Evolutionary conservation across 2,113 vertebrate genomes (phyloP).

Genomic region (Bubo scandiacus): DNA sequence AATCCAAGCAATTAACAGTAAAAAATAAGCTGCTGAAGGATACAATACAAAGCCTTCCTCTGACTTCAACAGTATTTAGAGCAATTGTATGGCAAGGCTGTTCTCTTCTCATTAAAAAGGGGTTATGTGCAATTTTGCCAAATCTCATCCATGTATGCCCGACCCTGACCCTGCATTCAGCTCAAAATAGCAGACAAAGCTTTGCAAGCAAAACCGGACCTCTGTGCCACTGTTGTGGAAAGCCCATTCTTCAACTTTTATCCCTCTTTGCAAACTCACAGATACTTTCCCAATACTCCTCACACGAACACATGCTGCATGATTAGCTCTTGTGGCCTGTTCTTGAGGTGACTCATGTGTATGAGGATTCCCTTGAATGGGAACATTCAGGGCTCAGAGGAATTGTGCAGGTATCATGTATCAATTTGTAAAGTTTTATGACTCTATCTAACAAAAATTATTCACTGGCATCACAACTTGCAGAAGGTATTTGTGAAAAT

Average conservation of each 20-base stretch:
- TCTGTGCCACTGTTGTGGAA: neutral
- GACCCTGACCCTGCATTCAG: neutral
- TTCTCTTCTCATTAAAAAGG: neutral
- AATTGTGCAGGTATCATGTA: neutral
- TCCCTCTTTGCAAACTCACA: neutral
- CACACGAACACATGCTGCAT: neutral
- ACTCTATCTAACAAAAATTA: neutral
- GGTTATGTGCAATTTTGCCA: neutral
- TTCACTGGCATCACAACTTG: neutral
- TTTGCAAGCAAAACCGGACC: neutral
- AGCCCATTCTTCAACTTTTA: neutral
- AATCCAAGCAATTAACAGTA: conserved; percentile 26
- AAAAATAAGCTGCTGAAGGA: neutral
- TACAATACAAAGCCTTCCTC: neutral
- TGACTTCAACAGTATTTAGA: neutral
- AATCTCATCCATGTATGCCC: neutral
- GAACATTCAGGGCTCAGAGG: neutral
- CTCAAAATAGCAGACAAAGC: neutral
- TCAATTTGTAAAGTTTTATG: neutral
- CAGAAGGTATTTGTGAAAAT: neutral
- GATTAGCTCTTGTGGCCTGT: neutral
- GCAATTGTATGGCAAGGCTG: neutral
- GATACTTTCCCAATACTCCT: neutral
- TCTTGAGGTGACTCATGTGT: neutral
- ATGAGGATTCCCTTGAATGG: neutral